Conservation (phyloP, 2,797 vertebrate genomes). For the Spinibarbus caldwelli region DNA sequence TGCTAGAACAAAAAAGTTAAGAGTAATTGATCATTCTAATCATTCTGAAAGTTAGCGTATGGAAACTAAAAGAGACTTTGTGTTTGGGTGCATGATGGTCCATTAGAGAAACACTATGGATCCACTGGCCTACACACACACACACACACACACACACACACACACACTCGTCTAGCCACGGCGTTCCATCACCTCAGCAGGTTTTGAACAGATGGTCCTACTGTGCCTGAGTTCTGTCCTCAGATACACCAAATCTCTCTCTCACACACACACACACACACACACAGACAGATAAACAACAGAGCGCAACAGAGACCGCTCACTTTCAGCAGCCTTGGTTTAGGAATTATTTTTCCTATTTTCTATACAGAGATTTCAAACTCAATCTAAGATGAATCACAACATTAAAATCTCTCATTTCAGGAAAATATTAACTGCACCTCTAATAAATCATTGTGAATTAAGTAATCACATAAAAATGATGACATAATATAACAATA, state of each 20-base stretch:
- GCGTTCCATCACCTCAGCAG: neutral
- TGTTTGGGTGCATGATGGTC: neutral
- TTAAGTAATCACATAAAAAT: no score
- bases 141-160: no score
- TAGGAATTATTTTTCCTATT: neutral
- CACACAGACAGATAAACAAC: no score
- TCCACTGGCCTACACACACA: constrained; percentile 6
- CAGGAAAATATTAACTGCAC: no score
- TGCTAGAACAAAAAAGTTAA: neutral
- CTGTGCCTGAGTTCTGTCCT: constrained; percentile 30
- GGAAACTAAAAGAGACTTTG: neutral
- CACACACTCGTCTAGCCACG: neutral
- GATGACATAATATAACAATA: no score
- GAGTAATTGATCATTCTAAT: neutral
- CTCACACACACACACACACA: neutral
- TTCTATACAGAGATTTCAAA: neutral
- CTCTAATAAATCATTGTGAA: no score
- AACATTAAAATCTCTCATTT: no score
- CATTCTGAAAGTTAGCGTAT: neutral
- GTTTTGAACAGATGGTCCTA: constrained; percentile 42
- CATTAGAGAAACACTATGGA: constrained; percentile 21
- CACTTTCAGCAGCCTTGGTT: neutral
- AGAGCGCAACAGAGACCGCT: neutral
- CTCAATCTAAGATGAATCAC: no score
- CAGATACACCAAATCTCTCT: neutral